Evolutionary conservation across 2,113 vertebrate species (phyloP).

Genomic region (Vulpes vulpes): DNA sequence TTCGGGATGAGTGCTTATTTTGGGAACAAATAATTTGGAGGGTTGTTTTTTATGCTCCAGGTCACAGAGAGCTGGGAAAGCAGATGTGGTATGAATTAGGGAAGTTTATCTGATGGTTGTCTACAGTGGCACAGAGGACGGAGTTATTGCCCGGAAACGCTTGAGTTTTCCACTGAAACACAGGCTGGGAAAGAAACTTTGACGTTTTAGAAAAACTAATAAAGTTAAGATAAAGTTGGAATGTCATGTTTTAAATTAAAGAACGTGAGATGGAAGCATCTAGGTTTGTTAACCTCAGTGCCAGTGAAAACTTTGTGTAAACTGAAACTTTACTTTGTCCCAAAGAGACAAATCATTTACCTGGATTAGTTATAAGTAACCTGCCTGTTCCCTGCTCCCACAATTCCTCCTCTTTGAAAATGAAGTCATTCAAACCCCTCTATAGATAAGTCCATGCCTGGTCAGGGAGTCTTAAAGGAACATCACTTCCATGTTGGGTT

Average conservation of each 20-base stretch:
- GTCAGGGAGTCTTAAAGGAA: not conserved
- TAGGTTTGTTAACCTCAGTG: not conserved
- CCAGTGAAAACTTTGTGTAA: not conserved
- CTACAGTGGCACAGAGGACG: slow-evolving; percentile 41
- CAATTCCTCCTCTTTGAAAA: not conserved
- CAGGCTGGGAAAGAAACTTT: slow-evolving; percentile 44
- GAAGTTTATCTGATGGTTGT: slow-evolving; percentile 59
- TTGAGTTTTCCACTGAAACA: slow-evolving; percentile 49
- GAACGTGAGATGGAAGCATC: slow-evolving; percentile 19
- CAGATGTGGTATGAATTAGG: slow-evolving; percentile 67
- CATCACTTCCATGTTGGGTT: not conserved
- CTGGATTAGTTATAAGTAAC: not conserved
- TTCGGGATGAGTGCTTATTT: slow-evolving; percentile 62
- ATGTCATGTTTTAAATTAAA: slow-evolving; percentile 24
- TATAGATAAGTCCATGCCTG: not conserved
- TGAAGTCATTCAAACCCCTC: not conserved
- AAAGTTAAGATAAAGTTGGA: slow-evolving; percentile 66
- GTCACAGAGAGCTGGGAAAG: slow-evolving; percentile 38
- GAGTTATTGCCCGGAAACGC: slow-evolving; percentile 58
- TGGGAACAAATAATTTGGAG: slow-evolving; percentile 50
- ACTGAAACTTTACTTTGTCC: slow-evolving; percentile 41
- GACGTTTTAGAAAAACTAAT: slow-evolving; percentile 53
- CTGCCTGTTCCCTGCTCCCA: not conserved
- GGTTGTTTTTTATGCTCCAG: slow-evolving; percentile 16
- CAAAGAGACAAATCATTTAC: slow-evolving; percentile 31